Evolutionary conservation across 37 sponge, comb jelly and placozoan genomes (phyloP), one percentile per base, ranked within the genome.

Genomic region (Amphimedon queenslandica): DNA sequence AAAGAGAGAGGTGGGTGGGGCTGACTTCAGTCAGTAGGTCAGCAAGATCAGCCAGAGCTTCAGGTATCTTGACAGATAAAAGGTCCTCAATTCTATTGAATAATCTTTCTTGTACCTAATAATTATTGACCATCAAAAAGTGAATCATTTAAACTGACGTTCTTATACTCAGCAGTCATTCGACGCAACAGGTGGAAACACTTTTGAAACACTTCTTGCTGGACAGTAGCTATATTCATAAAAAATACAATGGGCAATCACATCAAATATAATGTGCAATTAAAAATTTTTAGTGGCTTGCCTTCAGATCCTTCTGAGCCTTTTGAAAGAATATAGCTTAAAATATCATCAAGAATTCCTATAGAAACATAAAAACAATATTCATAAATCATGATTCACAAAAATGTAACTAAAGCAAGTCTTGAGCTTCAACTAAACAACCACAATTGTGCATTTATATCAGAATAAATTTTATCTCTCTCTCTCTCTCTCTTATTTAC

Each of bases 11-110:
- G n/a, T n/a, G n/a, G n/a, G n/a, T n/a, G n/a, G n/a, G n/a, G n/a
- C n/a, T n/a, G n/a, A 60, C 61, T 25, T 60, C 61, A 25, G 61
- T 60, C 61, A 60, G 28, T 11, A 60, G 27, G 21, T 60, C 61
- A n/a, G 61, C 61, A 11, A 60, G 27, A 25, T 60, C 28, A 6
- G 61, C 61, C 28, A 60, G 5, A 25, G 61, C 28, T 6, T 6
- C 5, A 25, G 61, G 27, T n/a, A 60, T n/a, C 21, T n/a, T 60
- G 61, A 60, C 61, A 6, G 8, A 6, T 5, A 60, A 25, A 11
- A 60, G 61, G 27, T 60, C 61, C 5, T n/a, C 61, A 60, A 60
- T n/a, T 60, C 61, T 60, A n/a, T 60, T n/a, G 27, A 60, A 60
- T 6, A 60, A n/a, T 5, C 28, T 11, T 25, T 25, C 24, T 60